Base-by-base conservation (phyloP, 2,113 vertebrate genomes). In the Reinhardtius hippoglossoides region DNA sequence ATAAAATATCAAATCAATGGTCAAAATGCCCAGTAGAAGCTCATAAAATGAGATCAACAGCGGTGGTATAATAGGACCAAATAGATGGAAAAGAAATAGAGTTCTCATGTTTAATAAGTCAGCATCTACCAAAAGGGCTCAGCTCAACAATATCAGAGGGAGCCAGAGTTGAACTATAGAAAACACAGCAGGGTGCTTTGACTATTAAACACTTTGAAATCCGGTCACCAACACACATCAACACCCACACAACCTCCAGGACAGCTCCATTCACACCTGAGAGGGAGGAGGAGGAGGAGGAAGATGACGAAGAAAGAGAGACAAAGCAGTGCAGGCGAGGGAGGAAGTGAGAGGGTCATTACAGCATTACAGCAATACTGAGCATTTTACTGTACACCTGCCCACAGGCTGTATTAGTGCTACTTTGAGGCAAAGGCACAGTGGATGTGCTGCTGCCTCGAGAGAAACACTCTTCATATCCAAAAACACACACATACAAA, bases 151-250 rank as follows among this genome's bases (percentile, higher is more conserved):
- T 12, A 60, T 31, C 59, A 66, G 50, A 72, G 13, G 8, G 71
- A 68, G 44, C 23, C 26, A 27, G 13, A 67, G 64, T 67, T 85
- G n/a, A 87, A 80, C 70, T 80, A 73, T 81, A 86, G 73, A 60
- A 63, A 9, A 23, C 69, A 35, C 82, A 86, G 73, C 50, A 46
- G 77, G 54, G 59, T 12, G 65, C 58, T 81, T 81, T 42, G 71
- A 90, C 87, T 87, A 89, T 91, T 88, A 90, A 88, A 86, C 82
- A 78, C 74, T 89, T 67, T 59, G 76, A 68, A 83, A 81, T 80
- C 67, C 20, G 66, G 65, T 54, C 80, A 76, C 66, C 66, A 71
- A 70, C 72, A 81, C 78, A 84, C 75, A 85, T 85, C 88, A 82
- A 80, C 81, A 54, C 86, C 83, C 67, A 56, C 68, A 15, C 78